Base-by-base conservation (phyloP, 2,797 vertebrate genomes). In the Dryobates pubescens region DNA sequence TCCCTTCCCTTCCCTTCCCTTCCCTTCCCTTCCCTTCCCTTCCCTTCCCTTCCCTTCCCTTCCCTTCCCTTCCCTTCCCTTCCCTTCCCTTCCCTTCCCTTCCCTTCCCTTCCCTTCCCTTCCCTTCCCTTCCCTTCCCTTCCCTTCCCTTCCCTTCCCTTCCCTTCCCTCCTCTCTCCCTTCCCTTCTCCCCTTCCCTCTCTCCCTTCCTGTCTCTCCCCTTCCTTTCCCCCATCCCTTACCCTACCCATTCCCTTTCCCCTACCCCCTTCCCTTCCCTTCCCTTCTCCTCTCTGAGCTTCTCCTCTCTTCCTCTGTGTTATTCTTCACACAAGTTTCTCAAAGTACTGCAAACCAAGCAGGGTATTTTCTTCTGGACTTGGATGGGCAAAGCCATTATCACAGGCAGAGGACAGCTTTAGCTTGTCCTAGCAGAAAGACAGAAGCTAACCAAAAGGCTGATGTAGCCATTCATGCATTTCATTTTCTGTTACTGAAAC, bases 11-110 rank as follows among this genome's bases (percentile, higher is more conserved):
- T 5, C 10, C 6, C 9, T 4, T 2, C 18, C 6, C 3, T 1
- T 10, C 5, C 9, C 14, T 9, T 5, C 4, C 12, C 8, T 14
- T 13, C 11, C 17, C 45, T 45, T 17, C 17, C 18, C 45, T 45
- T 17, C 17, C 17, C 43, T 45, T 16, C 16, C 17, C 43, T 45
- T 15, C 3, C 6, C 4, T 10, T 26, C 36, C 9, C 6, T 4
- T 20, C 18, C 17, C 38, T 15, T 41, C 4, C 7, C 11, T n/a
- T n/a, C n/a, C n/a, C n/a, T n/a, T n/a, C n/a, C n/a, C n/a, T n/a
- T 4, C 3, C 18, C 6, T 18, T 12, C 6, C 9, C 19, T 8
- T 13, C 7, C 13, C 5, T 7, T 4, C 3, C 24, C 6, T 3
- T 49, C 47, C 10, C 49, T 13, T 23, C 49, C 12, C 23, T 13